Conservation (phyloP, 2,888 invertebrate species). For the Cantharis lateralis region DNA sequence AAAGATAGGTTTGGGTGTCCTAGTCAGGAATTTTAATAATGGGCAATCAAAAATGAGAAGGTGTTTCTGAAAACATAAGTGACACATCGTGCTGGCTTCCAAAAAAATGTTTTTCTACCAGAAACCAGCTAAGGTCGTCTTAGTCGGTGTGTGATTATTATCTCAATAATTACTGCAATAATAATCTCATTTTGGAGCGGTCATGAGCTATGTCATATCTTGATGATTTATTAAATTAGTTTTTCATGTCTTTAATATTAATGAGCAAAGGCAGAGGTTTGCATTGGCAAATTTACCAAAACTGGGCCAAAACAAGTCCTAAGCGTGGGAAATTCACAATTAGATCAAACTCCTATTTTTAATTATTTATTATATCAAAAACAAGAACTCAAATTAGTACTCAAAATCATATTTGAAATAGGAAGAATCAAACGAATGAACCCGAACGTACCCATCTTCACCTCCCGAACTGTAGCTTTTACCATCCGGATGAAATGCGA, state of each 20-base stretch:
- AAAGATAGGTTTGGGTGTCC: conserved; percentile 6
- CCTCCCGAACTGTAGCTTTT: conserved; percentile 96
- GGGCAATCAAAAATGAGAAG: background rate
- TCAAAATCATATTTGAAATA: conserved; percentile 97
- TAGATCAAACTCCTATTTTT: background rate
- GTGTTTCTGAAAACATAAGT: background rate
- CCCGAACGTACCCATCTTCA: conserved; percentile 97
- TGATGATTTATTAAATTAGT: background rate
- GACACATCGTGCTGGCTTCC: background rate
- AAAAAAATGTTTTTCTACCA: background rate
- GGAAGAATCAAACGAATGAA: conserved; percentile 94
- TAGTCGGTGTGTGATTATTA: background rate
- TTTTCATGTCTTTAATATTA: background rate
- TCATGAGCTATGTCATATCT: background rate
- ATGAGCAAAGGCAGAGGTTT: background rate
- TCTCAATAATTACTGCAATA: background rate
- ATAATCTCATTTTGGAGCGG: background rate
- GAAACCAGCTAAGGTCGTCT: background rate
- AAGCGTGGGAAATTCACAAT: background rate
- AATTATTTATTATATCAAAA: background rate
- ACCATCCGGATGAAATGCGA: conserved; percentile 97
- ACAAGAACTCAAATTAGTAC: conserved; percentile 56
- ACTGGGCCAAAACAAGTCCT: background rate
- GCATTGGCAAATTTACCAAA: background rate
- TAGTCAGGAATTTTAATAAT: conserved; percentile 1